Conservation (phyloP, 2,113 vertebrate genomes). For the Oreochromis niloticus region DNA sequence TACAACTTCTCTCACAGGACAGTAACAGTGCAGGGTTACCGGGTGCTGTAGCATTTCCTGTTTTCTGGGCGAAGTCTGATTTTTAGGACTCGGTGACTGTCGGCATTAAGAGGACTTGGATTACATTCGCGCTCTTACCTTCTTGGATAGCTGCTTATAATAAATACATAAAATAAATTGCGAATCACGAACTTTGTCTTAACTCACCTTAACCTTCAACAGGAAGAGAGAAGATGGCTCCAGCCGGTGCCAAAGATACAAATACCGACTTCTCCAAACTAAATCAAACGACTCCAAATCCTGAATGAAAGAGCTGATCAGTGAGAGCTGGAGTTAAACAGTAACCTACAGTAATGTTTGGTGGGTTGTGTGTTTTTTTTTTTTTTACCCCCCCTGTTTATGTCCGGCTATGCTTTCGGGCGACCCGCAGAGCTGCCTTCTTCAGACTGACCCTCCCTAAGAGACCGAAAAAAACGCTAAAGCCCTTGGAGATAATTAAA, state of each 20-base stretch:
- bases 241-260: not conserved
- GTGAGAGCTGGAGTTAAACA: not conserved
- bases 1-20: rapidly evolving
- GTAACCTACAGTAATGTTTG: not conserved
- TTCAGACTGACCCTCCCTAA: not conserved
- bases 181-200: not conserved
- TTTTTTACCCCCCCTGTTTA: not conserved
- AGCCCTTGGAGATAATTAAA: constrained; percentile 49
- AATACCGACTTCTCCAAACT: not conserved
- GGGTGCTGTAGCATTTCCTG: constrained; percentile 2
- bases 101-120: not conserved
- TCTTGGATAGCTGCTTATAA: not conserved
- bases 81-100: not conserved
- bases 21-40: not conserved
- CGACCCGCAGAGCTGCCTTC: not conserved
- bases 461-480: not conserved
- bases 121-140: not conserved
- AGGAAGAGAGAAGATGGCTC: not conserved
- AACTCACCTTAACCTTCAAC: constrained; percentile 35
- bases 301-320: not conserved
- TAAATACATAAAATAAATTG: not conserved
- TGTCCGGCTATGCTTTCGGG: not conserved
- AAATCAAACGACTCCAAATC: not conserved
- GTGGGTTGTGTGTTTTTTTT: not conserved
- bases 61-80: constrained; percentile 11